Conservation (phyloP, 2,888 invertebrate genomes). For the Allacma fusca region DNA sequence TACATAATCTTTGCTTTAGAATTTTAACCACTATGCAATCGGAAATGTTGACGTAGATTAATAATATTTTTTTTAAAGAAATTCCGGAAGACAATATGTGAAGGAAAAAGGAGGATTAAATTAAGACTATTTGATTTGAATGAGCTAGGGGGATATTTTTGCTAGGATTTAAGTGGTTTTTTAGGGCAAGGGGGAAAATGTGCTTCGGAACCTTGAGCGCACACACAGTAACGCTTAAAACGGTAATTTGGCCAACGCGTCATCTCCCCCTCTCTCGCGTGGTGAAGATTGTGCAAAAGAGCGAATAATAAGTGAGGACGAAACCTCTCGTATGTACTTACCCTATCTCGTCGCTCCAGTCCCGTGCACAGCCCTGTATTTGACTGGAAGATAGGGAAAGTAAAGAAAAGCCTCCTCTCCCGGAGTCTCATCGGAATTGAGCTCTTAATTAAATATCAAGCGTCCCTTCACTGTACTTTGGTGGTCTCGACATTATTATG, state of each 20-base stretch:
- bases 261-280: neutral
- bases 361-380: neutral
- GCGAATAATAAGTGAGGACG: conserved; percentile 1
- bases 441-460: conserved; percentile 44
- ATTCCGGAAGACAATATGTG: no score
- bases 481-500: neutral
- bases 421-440: conserved; percentile 34
- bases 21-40: no score
- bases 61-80: no score
- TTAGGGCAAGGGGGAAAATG: neutral
- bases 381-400: neutral
- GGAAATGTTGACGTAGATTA: no score
- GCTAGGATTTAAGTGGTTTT: no score
- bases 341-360: neutral
- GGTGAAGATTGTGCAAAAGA: conserved; percentile 28
- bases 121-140: no score
- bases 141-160: no score
- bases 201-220: neutral
- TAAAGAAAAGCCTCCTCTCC: conserved; percentile 26
- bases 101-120: no score
- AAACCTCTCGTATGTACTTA: no score
- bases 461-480: conserved; percentile 19
- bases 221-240: neutral
- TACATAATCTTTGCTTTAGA: no score
- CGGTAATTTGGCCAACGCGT: conserved; percentile 4